phyloP scores from a whole-genome alignment of 2,888 invertebrate genomes.

The Dendrolimus pini region DNA sequence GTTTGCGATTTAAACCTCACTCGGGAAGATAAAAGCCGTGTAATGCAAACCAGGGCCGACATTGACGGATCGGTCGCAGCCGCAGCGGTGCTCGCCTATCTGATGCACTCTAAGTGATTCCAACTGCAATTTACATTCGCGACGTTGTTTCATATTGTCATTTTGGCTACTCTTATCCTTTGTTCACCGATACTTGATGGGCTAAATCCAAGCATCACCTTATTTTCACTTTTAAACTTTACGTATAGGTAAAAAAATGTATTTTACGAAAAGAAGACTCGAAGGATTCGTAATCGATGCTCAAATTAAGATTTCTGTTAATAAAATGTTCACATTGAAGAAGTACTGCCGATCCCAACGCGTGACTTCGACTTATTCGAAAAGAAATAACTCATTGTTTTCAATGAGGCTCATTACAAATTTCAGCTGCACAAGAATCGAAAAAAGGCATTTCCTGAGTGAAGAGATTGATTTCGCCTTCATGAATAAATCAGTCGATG shows the following conservation, averaged over 20 bases:
- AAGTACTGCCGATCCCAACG: background rate
- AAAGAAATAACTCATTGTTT: slow-evolving; percentile 71
- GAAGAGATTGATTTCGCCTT: slow-evolving; percentile 50
- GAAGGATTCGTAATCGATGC: no score
- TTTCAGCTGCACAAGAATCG: slow-evolving; percentile 55
- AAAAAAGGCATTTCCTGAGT: slow-evolving; percentile 73
- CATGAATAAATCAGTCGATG: slow-evolving; percentile 73
- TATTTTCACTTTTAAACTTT: slow-evolving; percentile 10
- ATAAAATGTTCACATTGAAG: no score
- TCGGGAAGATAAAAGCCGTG: slow-evolving; percentile 67
- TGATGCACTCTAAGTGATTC: slow-evolving; percentile 74
- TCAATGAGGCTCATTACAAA: slow-evolving; percentile 71
- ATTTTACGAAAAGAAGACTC: no score
- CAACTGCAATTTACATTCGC: slow-evolving; percentile 68
- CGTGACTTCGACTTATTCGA: slow-evolving; percentile 25
- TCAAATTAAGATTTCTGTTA: no score
- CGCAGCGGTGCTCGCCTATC: slow-evolving; percentile 66
- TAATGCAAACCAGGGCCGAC: slow-evolving; percentile 72
- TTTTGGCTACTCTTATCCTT: slow-evolving; percentile 52
- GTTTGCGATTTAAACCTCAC: slow-evolving; percentile 67
- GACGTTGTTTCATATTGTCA: slow-evolving; percentile 63
- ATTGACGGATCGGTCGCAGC: slow-evolving; percentile 71
- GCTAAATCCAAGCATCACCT: slow-evolving; percentile 20
- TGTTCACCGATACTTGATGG: slow-evolving; percentile 39
- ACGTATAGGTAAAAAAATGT: no score